These are phyloP conservation scores for Xiphophorus hellerii DNA, from an alignment of 2,113 vertebrate species.

Conservation along the genomic window DNA sequence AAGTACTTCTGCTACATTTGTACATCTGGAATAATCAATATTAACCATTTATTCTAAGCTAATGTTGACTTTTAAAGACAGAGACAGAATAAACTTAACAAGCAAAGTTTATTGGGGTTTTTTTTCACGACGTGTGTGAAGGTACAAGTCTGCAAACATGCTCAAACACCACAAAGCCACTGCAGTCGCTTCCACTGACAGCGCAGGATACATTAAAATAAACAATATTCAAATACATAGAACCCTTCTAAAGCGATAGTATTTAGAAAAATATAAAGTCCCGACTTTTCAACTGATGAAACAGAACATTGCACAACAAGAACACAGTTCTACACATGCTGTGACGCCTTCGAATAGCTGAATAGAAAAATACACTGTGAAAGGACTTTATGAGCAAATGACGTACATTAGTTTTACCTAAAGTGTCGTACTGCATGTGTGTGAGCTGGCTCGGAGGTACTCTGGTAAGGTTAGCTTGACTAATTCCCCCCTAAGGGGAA, in stretches of 20 bases:
- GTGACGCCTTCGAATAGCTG: slow-evolving; percentile 48
- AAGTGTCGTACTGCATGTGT: slow-evolving; percentile 2
- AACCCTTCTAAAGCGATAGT: slow-evolving; percentile 60
- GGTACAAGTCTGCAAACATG: slow-evolving; percentile 77
- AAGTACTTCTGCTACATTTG: too few relatives aligned
- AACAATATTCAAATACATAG: slow-evolving; percentile 69
- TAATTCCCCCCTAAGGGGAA: not conserved
- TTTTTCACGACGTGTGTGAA: slow-evolving; percentile 52
- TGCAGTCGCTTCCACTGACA: slow-evolving; percentile 60
- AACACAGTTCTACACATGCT: slow-evolving; percentile 47
- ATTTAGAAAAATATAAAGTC: slow-evolving; percentile 84
- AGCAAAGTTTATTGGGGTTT: slow-evolving; percentile 72
- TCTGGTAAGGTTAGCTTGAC: not conserved
- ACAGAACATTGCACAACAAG: slow-evolving; percentile 66
- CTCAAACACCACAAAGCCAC: slow-evolving; percentile 73
- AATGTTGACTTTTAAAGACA: too few relatives aligned
- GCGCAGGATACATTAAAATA: slow-evolving; percentile 64
- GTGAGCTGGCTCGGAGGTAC: not conserved
- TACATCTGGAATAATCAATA: too few relatives aligned
- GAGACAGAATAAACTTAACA: slow-evolving; percentile 27
- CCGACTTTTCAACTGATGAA: slow-evolving; percentile 66
- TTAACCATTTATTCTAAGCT: too few relatives aligned
- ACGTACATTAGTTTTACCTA: not conserved
- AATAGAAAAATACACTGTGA: slow-evolving; percentile 16
- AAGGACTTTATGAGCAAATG: not conserved